Conservation (phyloP, 1,140 invertebrate species). For the Drosophila mayri region DNA sequence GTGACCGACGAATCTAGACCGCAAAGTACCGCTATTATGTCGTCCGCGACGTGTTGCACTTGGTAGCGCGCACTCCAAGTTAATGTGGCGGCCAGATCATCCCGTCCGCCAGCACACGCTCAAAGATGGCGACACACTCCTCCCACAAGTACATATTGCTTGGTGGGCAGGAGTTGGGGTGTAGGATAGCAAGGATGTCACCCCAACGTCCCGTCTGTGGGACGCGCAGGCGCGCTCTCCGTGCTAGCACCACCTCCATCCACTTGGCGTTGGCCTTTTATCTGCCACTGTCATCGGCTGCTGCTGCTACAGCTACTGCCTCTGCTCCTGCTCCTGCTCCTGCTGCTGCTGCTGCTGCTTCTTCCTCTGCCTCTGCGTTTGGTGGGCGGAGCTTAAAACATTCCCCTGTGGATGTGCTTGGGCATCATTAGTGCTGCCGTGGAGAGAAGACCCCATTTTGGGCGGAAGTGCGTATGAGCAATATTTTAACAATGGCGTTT, state of each 20-base stretch:
- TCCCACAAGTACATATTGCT: slow-evolving; percentile 45
- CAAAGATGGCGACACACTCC: slow-evolving; percentile 78
- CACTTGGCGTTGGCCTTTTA: slow-evolving; percentile 39
- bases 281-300: slow-evolving; percentile 61
- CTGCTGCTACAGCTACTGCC: slow-evolving; percentile 23
- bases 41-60: slow-evolving; percentile 80
- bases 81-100: slow-evolving; percentile 68
- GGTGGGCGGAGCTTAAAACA: slow-evolving; percentile 54
- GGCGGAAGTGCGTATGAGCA: slow-evolving; percentile 82
- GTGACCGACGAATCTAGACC: slow-evolving; percentile 75
- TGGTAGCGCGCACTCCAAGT: slow-evolving; percentile 79
- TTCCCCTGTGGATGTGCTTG: slow-evolving; percentile 52
- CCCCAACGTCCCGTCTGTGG: slow-evolving; percentile 28
- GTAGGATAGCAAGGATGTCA: slow-evolving; percentile 42
- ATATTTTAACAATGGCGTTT: slow-evolving; percentile 84
- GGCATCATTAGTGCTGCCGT: slow-evolving; percentile 78
- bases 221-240: slow-evolving; percentile 71
- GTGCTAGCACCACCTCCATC: slow-evolving; percentile 16
- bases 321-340: neutral
- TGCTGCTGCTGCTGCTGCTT: neutral
- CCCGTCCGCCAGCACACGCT: slow-evolving; percentile 45
- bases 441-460: slow-evolving; percentile 76
- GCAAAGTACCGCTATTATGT: slow-evolving; percentile 76
- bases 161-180: slow-evolving; percentile 4
- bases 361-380: slow-evolving; percentile 5